phyloP scores from a whole-genome alignment of 30 jellyfish, hydroid and myxozoan genomes.

The Kudoa iwatai region DNA sequence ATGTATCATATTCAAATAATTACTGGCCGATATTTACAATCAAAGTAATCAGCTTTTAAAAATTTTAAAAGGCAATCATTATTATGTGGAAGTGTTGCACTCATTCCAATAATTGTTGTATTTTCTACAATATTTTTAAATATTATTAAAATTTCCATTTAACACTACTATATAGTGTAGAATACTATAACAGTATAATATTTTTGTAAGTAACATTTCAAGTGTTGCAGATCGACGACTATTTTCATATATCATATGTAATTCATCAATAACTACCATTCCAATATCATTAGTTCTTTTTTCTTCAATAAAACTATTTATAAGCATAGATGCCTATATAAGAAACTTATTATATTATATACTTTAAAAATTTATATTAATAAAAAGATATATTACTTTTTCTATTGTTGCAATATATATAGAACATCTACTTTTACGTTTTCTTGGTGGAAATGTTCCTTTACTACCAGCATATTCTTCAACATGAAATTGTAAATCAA shows the following conservation, averaged over 20 bases:
- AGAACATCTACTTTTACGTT: conserved; percentile 19
- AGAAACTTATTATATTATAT: too few relatives aligned
- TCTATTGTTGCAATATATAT: conserved; percentile 61
- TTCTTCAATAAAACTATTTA: conserved; percentile 26
- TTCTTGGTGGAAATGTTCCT: conserved; percentile 65
- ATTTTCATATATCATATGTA: conserved; percentile 69
- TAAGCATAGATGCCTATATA: conserved; percentile 4
- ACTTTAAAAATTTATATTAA: not conserved
- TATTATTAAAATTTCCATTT: too few relatives aligned
- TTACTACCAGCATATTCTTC: conserved; percentile 82
- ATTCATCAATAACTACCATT: conserved; percentile 78
- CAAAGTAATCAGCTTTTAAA: conserved; percentile 22
- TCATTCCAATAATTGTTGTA: conserved; percentile 41
- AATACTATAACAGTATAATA: conserved; percentile 5
- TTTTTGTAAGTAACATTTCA: conserved; percentile 27
- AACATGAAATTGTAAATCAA: conserved; percentile 40
- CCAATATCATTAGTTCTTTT: conserved; percentile 41
- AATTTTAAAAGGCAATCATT: conserved; percentile 15
- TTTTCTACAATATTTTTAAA: not conserved
- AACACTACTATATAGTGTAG: too few relatives aligned
- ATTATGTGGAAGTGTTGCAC: conserved; percentile 86
- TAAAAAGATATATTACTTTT: conserved; percentile 10
- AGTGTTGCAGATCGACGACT: conserved; percentile 58
- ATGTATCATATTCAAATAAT: too few relatives aligned
- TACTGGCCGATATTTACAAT: conserved; percentile 53